Evolutionary conservation across 2,113 vertebrate genomes (phyloP), one percentile per base, ranked within the genome.

Genomic region (Eleginops maclovinus): DNA sequence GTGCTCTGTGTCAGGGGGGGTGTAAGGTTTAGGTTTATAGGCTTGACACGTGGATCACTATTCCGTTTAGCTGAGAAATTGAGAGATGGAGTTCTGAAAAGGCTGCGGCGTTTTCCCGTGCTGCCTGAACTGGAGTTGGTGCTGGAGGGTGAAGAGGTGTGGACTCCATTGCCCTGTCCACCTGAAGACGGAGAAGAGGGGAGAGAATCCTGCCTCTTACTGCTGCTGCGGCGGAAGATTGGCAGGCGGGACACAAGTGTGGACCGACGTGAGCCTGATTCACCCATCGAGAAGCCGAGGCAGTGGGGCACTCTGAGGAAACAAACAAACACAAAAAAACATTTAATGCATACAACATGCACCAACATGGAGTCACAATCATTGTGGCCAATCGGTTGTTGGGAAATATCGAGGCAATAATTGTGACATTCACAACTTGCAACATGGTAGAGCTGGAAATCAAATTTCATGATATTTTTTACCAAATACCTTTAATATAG

Each of bases 81-180:
- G 72, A 99, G 97, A 44, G 97, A 97, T 0, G 98, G 96, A 1
- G 97, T 92, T 9, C 97, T 96, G 89, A 99, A 99, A 22, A 99
- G 93, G 86, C 97, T 99, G 67, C 97, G 93, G 0, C 98, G 96
- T 75, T 99, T 99, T 26, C 98, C 96, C 0, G 96, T 97, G 66
- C 98, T 99, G 72, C 98, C 97, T 68, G 97, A 98, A 87, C 98
- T 99, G 67, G 98, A 99, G 89, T 99, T 99, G 0, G 98, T 99
- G 94, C 98, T 99, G 88, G 98, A 97, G 0, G 98, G 98, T 0
- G 98, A 99, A 11, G 97, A 98, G 11, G 96, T 97, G 88, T 98
- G 97, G 62, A 96, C 93, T 44, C 96, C 97, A 77, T 95, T 91
- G 3, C 96, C 95, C 19, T 92, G 96, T 17, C 95, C 94, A 11